A percentile compares a stretch with the other conserved stretches of the same genome.
Evolutionary conservation across 2,113 vertebrate species (phyloP).

Genomic region (Spheniscus mendiculus): DNA sequence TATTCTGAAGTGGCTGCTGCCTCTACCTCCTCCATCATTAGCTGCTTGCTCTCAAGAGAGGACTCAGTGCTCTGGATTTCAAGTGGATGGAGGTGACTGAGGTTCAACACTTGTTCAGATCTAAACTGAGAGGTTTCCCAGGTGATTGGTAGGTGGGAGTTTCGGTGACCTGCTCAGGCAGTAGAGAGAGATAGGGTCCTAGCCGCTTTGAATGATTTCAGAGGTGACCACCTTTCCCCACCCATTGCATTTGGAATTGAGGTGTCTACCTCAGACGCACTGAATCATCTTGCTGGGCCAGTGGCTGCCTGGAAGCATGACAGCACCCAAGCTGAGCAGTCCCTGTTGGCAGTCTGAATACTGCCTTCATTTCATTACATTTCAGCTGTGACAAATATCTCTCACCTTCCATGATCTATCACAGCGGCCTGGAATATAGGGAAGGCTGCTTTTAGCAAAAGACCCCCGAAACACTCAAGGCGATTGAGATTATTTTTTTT

Average conservation of each 20-base stretch:
- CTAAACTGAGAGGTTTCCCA: constrained; percentile 55
- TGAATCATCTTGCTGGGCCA: not conserved
- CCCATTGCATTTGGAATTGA: not conserved
- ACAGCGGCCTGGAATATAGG: not conserved
- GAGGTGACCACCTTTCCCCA: not conserved
- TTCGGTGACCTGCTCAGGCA: constrained; percentile 45
- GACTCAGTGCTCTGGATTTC: constrained; percentile 57
- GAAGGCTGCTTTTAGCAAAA: not conserved
- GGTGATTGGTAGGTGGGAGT: constrained; percentile 33
- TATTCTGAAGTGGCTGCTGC: constrained; percentile 63
- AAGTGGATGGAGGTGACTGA: constrained; percentile 58
- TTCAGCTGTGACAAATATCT: not conserved
- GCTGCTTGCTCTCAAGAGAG: constrained; percentile 57
- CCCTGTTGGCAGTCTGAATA: not conserved
- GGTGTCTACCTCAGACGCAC: not conserved
- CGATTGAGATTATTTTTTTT: not conserved
- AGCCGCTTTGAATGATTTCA: not conserved
- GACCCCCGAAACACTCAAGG: not conserved
- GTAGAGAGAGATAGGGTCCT: constrained; percentile 5
- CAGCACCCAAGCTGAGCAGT: constrained; percentile 5
- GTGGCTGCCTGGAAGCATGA: not conserved
- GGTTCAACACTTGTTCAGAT: constrained; percentile 52
- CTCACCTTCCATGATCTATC: not conserved
- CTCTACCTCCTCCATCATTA: constrained; percentile 64
- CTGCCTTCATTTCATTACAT: not conserved